These are phyloP conservation scores for Chrysolina haemoptera DNA, from an alignment of 2,888 invertebrate genomes.

Conservation along the genomic window DNA sequence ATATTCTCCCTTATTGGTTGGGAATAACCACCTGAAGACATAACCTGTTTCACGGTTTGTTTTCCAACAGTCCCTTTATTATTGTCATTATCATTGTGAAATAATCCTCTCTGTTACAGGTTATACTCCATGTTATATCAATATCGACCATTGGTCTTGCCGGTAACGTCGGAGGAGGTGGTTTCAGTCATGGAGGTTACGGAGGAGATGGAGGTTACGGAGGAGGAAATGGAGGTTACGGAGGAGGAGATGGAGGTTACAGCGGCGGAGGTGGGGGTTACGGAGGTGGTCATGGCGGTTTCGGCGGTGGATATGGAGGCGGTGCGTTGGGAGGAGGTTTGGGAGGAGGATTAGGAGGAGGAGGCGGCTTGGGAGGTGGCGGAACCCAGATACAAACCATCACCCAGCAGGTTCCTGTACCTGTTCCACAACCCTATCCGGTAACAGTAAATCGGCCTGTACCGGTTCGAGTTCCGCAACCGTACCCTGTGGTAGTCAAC, in stretches of 20 bases:
- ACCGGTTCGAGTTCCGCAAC: constrained; percentile 72
- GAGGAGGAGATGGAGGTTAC: constrained; percentile 3
- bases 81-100: too few relatives aligned
- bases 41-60: too few relatives aligned
- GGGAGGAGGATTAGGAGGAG: constrained; percentile 19
- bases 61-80: too few relatives aligned
- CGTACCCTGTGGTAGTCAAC: constrained; percentile 72
- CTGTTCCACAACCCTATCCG: constrained; percentile 66
- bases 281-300: constrained; percentile 30
- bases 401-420: constrained; percentile 64
- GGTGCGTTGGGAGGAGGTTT: neutral
- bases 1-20: too few relatives aligned
- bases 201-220: neutral
- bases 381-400: constrained; percentile 64
- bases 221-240: constrained; percentile 4
- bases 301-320: constrained; percentile 25
- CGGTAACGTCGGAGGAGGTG: constrained; percentile 30
- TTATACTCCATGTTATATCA: constrained; percentile 12
- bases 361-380: constrained; percentile 64
- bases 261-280: constrained; percentile 21
- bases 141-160: constrained; percentile 18
- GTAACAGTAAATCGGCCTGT: constrained; percentile 71
- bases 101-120: neutral
- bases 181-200: constrained; percentile 25
- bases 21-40: too few relatives aligned